These are phyloP conservation scores for Dryobota labecula DNA, from an alignment of 2,888 invertebrate species.

Conservation along the genomic window DNA sequence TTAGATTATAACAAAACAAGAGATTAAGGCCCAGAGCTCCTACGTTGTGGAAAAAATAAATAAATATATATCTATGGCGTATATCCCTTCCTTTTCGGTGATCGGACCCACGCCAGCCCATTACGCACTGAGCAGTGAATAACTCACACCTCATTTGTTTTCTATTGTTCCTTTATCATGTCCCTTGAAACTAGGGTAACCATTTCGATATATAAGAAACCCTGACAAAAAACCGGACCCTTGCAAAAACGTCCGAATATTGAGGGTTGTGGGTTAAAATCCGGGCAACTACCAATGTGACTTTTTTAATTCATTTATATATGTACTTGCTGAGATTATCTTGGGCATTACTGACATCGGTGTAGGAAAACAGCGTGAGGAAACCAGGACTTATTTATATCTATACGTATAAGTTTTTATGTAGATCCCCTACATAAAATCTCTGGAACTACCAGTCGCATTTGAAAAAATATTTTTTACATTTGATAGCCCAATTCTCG, in stretches of 20 bases:
- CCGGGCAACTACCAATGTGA: not conserved
- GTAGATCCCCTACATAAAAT: no score
- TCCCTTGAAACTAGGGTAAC: constrained; percentile 63
- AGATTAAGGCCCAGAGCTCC: no score
- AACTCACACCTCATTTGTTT: constrained; percentile 85
- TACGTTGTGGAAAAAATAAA: no score
- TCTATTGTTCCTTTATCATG: constrained; percentile 82
- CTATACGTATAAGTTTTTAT: no score
- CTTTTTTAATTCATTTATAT: no score
- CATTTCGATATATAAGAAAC: not conserved
- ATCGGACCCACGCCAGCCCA: constrained; percentile 66
- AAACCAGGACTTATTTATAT: no score
- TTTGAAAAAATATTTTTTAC: no score
- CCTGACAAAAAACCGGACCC: not conserved
- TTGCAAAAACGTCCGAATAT: not conserved
- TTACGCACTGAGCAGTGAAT: constrained; percentile 76
- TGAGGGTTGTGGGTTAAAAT: not conserved
- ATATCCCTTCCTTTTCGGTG: constrained; percentile 54
- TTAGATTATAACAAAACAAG: constrained; percentile 64
- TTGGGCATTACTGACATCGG: not conserved
- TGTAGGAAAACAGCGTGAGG: not conserved
- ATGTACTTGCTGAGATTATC: not conserved
- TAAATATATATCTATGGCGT: no score
- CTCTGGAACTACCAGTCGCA: no score
- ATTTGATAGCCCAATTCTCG: no score